Base-by-base conservation (phyloP, 2,113 vertebrate species). In the Catharus minimus region DNA sequence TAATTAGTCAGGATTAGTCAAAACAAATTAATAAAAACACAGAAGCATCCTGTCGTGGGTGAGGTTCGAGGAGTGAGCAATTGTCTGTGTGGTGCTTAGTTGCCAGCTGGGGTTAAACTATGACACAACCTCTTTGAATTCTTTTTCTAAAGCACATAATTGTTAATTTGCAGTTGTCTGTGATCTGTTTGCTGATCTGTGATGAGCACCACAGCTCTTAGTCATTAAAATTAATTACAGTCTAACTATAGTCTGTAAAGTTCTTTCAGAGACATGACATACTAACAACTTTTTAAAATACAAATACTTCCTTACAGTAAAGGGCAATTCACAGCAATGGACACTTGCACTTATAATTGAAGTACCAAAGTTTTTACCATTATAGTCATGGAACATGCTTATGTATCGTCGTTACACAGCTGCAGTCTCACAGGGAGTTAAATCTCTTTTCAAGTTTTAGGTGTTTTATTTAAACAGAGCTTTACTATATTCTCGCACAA, bases 141-240 rank as follows among this genome's bases (percentile, higher is more conserved):
- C 12, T 64, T 83, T 72, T 61, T 38, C 46, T 76, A 7, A 82
- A 69, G 58, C 84, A 88, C 16, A 3, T 78, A 88, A 74, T 67
- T 30, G n/a, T 75, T 86, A 74, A 83, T 83, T 78, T 83, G 68
- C 80, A 94, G 83, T 33, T 79, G 38, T 36, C 55, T 87, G 58
- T 76, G 62, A 94, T 87, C 57, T 86, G 32, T 72, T 83, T 86
- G 58, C 36, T 85, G 41, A 91, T 90, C 60, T 73, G 32, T 15
- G 41, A 86, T 61, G 50, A 86, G 33, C 49, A 72, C 9, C 11
- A 6, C 32, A 72, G 61, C 49, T 57, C 77, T 75, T 33, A 46
- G 11, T 79, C 57, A 84, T 79, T 93, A 90, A 78, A 89, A 85
- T 74, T 79, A 91, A 83, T 91, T 92, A 72, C 36, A 88, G 65